Conservation (phyloP, 2,113 vertebrate species). For the Lates calcarifer region DNA sequence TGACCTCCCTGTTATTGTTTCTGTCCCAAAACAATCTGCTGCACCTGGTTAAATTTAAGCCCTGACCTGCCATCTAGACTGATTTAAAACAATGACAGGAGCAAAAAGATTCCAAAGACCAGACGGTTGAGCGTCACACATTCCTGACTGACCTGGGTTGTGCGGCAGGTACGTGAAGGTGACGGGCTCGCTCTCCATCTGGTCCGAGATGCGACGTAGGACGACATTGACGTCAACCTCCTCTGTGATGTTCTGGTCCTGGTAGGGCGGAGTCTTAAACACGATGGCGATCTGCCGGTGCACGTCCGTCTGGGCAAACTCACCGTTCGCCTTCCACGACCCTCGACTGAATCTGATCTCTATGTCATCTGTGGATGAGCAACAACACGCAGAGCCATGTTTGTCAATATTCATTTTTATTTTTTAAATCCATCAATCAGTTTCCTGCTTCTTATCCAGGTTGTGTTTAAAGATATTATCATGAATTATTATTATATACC, state of each 20-base stretch:
- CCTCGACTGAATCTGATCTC: constrained; percentile 89
- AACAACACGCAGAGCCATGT: not conserved
- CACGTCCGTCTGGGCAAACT: constrained; percentile 94
- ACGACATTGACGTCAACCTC: constrained; percentile 87
- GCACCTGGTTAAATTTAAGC: not conserved
- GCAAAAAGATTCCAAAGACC: not conserved
- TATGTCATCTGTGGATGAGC: constrained; percentile 87
- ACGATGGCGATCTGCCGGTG: constrained; percentile 95
- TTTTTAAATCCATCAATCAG: too few relatives aligned
- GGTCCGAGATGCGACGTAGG: constrained; percentile 90
- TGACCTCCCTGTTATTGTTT: not conserved
- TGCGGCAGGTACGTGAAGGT: constrained; percentile 89
- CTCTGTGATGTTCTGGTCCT: constrained; percentile 87
- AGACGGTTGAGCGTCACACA: not conserved
- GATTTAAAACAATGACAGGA: not conserved
- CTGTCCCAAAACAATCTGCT: not conserved
- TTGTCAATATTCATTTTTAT: not conserved
- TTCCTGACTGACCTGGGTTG: constrained; percentile 83
- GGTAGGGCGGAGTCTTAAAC: constrained; percentile 91
- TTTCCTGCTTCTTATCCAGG: too few relatives aligned
- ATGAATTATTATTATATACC: too few relatives aligned
- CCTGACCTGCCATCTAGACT: not conserved
- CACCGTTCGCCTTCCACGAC: constrained; percentile 90
- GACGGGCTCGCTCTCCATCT: constrained; percentile 90
- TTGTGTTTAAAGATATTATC: too few relatives aligned